Conservation (phyloP, 2,113 vertebrate genomes). For the Acrocephalus kingi region DNA sequence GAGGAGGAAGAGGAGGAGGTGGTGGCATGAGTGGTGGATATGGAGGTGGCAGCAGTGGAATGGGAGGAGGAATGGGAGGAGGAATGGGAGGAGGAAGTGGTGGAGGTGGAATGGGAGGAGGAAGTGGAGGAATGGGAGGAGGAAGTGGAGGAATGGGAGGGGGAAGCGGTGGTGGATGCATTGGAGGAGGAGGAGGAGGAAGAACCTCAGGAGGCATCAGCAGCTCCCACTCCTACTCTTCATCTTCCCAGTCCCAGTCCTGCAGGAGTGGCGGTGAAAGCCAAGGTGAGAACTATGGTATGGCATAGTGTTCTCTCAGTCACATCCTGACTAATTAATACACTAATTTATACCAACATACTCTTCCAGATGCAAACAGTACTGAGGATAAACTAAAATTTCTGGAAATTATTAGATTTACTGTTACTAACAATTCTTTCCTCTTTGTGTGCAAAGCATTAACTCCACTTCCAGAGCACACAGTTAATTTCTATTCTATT, state of each 20-base stretch:
- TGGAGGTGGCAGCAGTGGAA: background rate
- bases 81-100: background rate
- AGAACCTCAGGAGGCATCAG: slow-evolving; percentile 40
- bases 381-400: background rate
- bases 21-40: background rate
- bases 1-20: slow-evolving; percentile 38
- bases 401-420: background rate
- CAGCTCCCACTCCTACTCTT: slow-evolving; percentile 61
- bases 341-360: background rate
- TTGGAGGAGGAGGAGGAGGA: slow-evolving; percentile 45
- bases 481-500: background rate
- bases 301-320: background rate
- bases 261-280: slow-evolving; percentile 38
- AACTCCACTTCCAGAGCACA: background rate
- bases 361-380: background rate
- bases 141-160: slow-evolving; percentile 30
- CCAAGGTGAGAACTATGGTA: slow-evolving; percentile 38
- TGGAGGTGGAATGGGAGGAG: slow-evolving; percentile 5
- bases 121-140: background rate
- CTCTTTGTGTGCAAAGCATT: background rate
- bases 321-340: background rate
- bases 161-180: background rate
- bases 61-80: background rate
- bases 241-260: slow-evolving; percentile 57
- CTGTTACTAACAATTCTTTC: background rate